A percentile compares a stretch with the other conserved stretches of the same genome.
Conservation (phyloP, 2,797 vertebrate genomes). For the Glyptemys insculpta region DNA sequence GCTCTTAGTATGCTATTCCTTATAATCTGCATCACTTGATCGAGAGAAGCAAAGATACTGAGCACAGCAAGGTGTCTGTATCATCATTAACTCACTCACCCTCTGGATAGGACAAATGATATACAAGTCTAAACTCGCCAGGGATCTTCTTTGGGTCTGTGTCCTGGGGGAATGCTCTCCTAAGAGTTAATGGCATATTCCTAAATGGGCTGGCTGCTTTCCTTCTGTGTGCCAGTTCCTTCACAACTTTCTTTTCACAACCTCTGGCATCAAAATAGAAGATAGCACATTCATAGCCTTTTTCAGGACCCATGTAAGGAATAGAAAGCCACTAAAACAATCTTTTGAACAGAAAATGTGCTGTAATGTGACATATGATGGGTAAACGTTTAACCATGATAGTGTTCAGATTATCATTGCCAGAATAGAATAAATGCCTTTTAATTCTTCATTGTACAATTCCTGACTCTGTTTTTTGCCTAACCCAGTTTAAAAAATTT, state of each 20-base stretch:
- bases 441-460: constrained; percentile 49
- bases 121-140: constrained; percentile 74
- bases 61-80: constrained; percentile 73
- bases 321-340: constrained; percentile 64
- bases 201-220: constrained; percentile 69
- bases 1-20: constrained; percentile 68
- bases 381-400: constrained; percentile 67
- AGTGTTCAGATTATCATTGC: constrained; percentile 63
- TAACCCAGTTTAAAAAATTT: constrained; percentile 15
- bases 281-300: constrained; percentile 48
- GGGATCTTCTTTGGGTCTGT: constrained; percentile 73
- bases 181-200: constrained; percentile 72
- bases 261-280: constrained; percentile 67
- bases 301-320: constrained; percentile 53
- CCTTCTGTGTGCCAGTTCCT: constrained; percentile 66
- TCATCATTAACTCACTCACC: constrained; percentile 77
- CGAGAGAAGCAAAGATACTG: constrained; percentile 68
- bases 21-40: constrained; percentile 76
- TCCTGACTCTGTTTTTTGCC: constrained; percentile 47
- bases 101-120: constrained; percentile 74
- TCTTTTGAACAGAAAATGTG: constrained; percentile 56
- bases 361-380: constrained; percentile 65
- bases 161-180: constrained; percentile 72
- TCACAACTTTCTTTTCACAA: constrained; percentile 69
- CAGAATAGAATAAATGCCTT: constrained; percentile 55